Conservation (phyloP, 2,888 invertebrate genomes). For the Microctonus brassicae region DNA sequence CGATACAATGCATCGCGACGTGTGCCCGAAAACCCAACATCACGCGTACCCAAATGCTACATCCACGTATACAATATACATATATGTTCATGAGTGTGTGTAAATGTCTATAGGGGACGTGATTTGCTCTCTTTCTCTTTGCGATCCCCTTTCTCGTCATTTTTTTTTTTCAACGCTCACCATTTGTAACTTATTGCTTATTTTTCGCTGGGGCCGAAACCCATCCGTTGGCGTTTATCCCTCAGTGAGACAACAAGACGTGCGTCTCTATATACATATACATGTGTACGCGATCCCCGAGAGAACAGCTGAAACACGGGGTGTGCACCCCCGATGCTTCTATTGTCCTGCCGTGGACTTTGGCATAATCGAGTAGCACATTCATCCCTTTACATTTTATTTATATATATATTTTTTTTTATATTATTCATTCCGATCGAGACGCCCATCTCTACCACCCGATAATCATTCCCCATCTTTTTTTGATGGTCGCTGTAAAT, state of each 20-base stretch:
- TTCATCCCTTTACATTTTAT: conserved; percentile 10
- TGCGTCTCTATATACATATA: neutral
- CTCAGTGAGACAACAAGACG: conserved; percentile 27
- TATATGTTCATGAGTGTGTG: too few relatives aligned
- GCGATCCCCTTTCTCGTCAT: conserved; percentile 37
- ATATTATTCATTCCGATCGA: conserved; percentile 1
- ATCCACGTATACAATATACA: conserved; percentile 11
- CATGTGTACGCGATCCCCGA: conserved; percentile 40
- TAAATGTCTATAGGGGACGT: conserved; percentile 47
- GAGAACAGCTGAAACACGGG: conserved; percentile 64
- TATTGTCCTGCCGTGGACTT: conserved; percentile 61
- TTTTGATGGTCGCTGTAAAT: conserved; percentile 24
- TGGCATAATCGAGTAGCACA: conserved; percentile 60
- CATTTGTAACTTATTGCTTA: conserved; percentile 66
- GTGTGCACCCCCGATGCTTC: conserved; percentile 21
- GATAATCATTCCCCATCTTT: conserved; percentile 57
- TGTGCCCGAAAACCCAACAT: conserved; percentile 41
- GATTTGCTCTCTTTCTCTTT: conserved; percentile 42
- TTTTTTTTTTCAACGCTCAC: neutral
- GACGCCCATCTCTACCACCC: conserved; percentile 40
- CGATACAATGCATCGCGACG: conserved; percentile 52
- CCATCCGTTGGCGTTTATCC: conserved; percentile 56
- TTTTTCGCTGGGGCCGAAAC: conserved; percentile 56
- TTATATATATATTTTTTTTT: too few relatives aligned
- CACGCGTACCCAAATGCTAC: conserved; percentile 40